Percentiles rank a stretch among this genome's conserved stretches.
Conservation (phyloP, 1,140 invertebrate species). For the Piezodorus guildinii region DNA sequence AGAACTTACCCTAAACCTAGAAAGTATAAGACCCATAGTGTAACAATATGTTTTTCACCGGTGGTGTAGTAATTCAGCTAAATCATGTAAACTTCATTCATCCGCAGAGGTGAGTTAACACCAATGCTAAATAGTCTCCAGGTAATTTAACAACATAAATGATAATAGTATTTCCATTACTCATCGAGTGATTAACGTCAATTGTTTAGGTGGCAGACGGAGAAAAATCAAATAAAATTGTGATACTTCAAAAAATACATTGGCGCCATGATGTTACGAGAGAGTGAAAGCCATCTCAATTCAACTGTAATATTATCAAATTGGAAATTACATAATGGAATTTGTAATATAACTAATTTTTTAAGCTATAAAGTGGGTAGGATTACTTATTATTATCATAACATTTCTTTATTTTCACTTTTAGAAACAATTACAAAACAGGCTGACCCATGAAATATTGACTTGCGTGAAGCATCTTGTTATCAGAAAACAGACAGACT, state of each 20-base stretch:
- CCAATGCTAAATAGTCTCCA: not conserved
- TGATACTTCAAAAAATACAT: slow-evolving; percentile 8
- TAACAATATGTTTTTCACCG: not conserved
- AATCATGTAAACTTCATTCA: not conserved
- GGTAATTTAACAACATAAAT: not conserved
- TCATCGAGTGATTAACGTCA: not conserved
- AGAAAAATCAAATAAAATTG: not conserved
- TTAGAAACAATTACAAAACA: no score
- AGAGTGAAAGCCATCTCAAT: slow-evolving; percentile 3
- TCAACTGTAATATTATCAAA: not conserved
- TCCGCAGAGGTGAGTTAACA: not conserved
- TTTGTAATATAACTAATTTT: no score
- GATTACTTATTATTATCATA: no score
- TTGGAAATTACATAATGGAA: no score
- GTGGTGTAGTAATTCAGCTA: not conserved
- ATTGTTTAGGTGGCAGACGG: not conserved
- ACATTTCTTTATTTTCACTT: no score
- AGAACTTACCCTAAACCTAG: slow-evolving; percentile 37
- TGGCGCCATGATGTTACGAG: slow-evolving; percentile 8
- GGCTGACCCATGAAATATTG: no score
- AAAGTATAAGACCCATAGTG: slow-evolving; percentile 36
- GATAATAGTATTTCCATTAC: not conserved
- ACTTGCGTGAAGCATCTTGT: no score
- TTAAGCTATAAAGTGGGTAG: no score
- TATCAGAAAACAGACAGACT: no score